Conservation (phyloP, 2,113 vertebrate genomes). For the Pheucticus melanocephalus region DNA sequence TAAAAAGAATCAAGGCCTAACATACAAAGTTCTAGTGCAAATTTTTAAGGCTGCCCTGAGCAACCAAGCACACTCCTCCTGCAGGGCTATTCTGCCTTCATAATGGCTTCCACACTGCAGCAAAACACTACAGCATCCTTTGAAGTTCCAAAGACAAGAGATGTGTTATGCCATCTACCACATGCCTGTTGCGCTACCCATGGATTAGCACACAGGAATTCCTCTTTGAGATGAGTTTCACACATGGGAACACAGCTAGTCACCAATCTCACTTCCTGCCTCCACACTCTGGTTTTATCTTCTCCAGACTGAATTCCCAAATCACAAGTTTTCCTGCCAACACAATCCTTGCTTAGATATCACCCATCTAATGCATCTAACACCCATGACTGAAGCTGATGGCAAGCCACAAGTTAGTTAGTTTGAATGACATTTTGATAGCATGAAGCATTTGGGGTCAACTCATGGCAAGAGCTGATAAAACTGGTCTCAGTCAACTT, state of each 20-base stretch:
- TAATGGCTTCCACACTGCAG: neutral
- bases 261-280: neutral
- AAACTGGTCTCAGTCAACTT: neutral
- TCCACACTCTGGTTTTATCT: neutral
- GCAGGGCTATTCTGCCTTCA: neutral
- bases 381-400: neutral
- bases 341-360: neutral
- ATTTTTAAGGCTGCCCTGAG: neutral
- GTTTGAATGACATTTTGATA: neutral
- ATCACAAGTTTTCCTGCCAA: neutral
- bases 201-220: neutral
- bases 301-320: neutral
- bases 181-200: neutral
- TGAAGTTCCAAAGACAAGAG: neutral
- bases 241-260: neutral
- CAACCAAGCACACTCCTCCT: neutral
- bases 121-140: neutral
- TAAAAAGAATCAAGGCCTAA: neutral
- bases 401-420: neutral
- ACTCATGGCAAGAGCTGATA: neutral
- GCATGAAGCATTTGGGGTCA: neutral
- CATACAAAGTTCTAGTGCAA: neutral
- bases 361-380: neutral
- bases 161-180: neutral
- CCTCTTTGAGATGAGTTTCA: neutral